These are phyloP conservation scores for Lasius platythorax DNA, from an alignment of 2,888 invertebrate species.

Conservation along the genomic window DNA sequence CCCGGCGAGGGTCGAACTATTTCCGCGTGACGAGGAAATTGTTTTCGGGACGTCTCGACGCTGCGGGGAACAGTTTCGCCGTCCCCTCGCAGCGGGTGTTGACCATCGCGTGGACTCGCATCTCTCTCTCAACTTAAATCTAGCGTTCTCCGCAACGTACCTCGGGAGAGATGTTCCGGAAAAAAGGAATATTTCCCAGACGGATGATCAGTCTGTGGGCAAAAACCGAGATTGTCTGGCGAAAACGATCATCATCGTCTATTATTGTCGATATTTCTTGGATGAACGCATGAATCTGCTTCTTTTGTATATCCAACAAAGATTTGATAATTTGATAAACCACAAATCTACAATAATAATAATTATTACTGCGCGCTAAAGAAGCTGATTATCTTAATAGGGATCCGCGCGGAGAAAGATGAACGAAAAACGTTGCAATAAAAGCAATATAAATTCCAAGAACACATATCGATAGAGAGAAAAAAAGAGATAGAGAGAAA, in stretches of 20 bases:
- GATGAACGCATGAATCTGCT: background rate
- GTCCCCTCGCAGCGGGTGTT: slow-evolving; percentile 79
- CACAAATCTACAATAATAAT: background rate
- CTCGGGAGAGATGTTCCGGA: background rate
- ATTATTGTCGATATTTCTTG: slow-evolving; percentile 4
- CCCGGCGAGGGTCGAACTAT: slow-evolving; percentile 81
- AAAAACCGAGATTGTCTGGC: background rate
- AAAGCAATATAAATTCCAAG: slow-evolving; percentile 54
- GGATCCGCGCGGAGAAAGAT: background rate
- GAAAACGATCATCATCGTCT: slow-evolving; percentile 11
- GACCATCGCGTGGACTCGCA: slow-evolving; percentile 73
- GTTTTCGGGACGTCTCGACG: slow-evolving; percentile 76
- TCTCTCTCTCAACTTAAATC: slow-evolving; percentile 29
- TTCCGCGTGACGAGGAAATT: slow-evolving; percentile 83
- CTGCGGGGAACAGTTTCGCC: slow-evolving; percentile 79
- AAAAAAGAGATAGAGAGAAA: slow-evolving; percentile 70
- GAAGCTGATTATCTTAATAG: background rate
- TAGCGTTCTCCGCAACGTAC: background rate
- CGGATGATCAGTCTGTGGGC: background rate
- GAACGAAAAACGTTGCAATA: background rate
- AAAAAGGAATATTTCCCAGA: slow-evolving; percentile 18
- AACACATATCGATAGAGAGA: slow-evolving; percentile 68
- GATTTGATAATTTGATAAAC: slow-evolving; percentile 9
- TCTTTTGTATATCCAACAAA: background rate
- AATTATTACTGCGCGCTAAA: background rate